Evolutionary conservation across 2,113 vertebrate genomes (phyloP), one percentile per base, ranked within the genome.

Genomic region (Baryphthengus martii): DNA sequence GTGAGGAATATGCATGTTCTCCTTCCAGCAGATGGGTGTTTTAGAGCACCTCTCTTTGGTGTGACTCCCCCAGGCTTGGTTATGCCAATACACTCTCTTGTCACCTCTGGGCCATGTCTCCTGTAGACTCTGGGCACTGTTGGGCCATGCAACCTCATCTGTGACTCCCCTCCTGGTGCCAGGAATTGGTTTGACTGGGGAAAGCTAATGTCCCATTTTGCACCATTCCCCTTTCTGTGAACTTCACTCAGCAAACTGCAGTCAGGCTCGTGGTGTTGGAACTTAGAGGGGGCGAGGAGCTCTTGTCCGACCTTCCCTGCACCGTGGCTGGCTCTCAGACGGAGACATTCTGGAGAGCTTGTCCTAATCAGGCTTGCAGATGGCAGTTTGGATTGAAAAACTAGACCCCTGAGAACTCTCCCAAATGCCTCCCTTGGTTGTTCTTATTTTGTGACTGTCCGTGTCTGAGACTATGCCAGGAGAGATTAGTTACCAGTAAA

Each of bases 1-100:
- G 99, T 99, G 94, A 98, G 99, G 31, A 72, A 18, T 17, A 16
- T 74, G 23, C 62, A 55, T 37, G 17, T 86, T 55, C 28, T 86
- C 55, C 29, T 83, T 88, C 66, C 37, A 62, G 55, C 5, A 58
- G 35, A 53, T 18, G 23, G 39, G 35, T 68, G 17, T 77, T 45
- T 85, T 79, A 5, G 33, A 83, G 35, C 47, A 62, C 17, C 29
- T 85, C 7, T 56, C 16, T 74, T 67, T 58, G 55, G 63, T 45
- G 8, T 85, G 53, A 20, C 58, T 68, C 20, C 13, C 24, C 11
- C 17, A 61, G 67, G 29, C 45, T 74, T 82, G 17, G 29, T 83
- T 90, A 71, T 65, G 31, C n/a, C 61, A 23, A 61, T 87, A 3
- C 8, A 44, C 11, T 56, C 17, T 3, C 45, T 63, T 78, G 39